Conservation (phyloP, 1,140 invertebrate species). For the Drosophila sp. region DNA sequence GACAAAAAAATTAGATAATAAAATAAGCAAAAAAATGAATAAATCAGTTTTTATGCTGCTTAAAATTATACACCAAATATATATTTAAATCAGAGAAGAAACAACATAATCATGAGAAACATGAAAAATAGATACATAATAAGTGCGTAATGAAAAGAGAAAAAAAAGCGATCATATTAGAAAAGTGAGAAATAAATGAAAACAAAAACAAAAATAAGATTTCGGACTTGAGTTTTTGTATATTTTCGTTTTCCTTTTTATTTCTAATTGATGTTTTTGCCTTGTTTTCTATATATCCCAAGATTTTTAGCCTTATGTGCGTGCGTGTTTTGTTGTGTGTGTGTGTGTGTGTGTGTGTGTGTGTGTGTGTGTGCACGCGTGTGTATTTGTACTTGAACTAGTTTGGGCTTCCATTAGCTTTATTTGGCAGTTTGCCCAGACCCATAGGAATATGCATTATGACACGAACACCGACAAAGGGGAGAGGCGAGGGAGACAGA, state of each 20-base stretch:
- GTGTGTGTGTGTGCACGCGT: constrained; percentile 35
- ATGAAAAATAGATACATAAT: constrained; percentile 37
- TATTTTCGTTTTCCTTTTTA: neutral
- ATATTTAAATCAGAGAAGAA: constrained; percentile 58
- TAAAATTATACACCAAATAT: constrained; percentile 45
- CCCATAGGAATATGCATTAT: constrained; percentile 44
- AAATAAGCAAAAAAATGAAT: neutral
- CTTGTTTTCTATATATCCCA: constrained; percentile 5
- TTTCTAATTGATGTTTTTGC: constrained; percentile 3
- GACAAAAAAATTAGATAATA: constrained; percentile 2
- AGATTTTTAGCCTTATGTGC: constrained; percentile 33
- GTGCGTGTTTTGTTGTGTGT: constrained; percentile 23
- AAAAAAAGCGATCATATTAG: neutral
- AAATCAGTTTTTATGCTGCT: constrained; percentile 7
- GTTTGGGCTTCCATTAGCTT: constrained; percentile 61
- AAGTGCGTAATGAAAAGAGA: constrained; percentile 5
- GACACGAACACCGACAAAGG: constrained; percentile 7
- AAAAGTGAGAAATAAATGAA: neutral
- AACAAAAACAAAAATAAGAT: constrained; percentile 1
- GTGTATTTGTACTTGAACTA: constrained; percentile 72
- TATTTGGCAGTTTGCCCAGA: constrained; percentile 63
- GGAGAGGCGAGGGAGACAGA: neutral
- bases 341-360: constrained; percentile 16
- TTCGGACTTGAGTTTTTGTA: neutral
- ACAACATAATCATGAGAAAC: constrained; percentile 11